A percentile compares a stretch with the other conserved stretches of the same genome.
These are phyloP conservation scores for Platichthys stellatus DNA, from an alignment of 2,113 vertebrate genomes.

Conservation along the genomic window DNA sequence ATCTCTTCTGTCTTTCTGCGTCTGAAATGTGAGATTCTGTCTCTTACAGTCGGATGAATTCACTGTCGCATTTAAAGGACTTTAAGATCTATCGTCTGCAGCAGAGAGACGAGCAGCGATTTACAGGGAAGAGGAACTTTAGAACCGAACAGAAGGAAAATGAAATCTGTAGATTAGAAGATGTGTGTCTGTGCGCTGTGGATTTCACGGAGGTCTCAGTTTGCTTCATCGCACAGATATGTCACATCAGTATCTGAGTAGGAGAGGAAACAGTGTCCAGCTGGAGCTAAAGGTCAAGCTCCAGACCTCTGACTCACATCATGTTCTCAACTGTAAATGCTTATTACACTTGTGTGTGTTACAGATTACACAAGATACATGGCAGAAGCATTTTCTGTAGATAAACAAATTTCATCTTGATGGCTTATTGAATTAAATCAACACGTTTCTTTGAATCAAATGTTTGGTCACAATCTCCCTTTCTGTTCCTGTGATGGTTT, in stretches of 20 bases:
- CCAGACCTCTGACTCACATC: not conserved
- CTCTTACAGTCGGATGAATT: not conserved
- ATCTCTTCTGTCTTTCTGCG: not conserved
- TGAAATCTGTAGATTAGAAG: too few species aligned
- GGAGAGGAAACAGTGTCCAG: constrained; percentile 8
- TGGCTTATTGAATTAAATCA: too few species aligned
- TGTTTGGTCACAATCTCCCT: too few species aligned
- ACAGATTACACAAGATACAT: too few species aligned
- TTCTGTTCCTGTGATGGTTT: too few species aligned
- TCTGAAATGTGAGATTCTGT: not conserved
- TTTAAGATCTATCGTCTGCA: too few species aligned
- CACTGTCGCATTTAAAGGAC: not conserved
- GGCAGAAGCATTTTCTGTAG: too few species aligned
- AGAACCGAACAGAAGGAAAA: not conserved
- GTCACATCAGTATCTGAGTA: constrained; percentile 22
- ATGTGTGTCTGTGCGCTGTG: not conserved
- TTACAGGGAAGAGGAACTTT: too few species aligned
- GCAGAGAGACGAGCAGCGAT: too few species aligned
- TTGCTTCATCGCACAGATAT: constrained; percentile 16
- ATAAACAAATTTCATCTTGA: too few species aligned
- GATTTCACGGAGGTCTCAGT: not conserved
- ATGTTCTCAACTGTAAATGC: not conserved
- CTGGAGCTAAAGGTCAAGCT: not conserved
- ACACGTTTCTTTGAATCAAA: too few species aligned
- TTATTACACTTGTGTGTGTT: too few species aligned